A percentile compares a stretch with the other conserved stretches of the same genome.
These are phyloP conservation scores for Synaphobranchus kaupii DNA, from an alignment of 2,797 vertebrate species.

Conservation along the genomic window DNA sequence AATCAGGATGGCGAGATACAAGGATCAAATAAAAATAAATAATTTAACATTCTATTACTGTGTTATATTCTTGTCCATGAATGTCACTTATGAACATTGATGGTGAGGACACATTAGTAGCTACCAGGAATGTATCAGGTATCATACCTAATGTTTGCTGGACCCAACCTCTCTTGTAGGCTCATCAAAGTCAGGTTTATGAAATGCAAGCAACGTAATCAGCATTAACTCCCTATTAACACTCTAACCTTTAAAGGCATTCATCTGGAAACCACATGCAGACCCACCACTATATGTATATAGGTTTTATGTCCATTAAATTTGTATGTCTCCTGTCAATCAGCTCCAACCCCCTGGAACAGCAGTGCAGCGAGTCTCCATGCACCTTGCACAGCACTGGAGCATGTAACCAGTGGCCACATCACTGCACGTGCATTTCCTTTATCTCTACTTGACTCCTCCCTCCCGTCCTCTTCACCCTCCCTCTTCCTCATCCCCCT, in stretches of 20 bases:
- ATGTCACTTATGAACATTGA: not conserved
- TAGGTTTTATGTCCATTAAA: too few species aligned
- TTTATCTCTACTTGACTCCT: not conserved
- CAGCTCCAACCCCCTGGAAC: not conserved
- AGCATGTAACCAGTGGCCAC: too few species aligned
- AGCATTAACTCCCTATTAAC: not conserved
- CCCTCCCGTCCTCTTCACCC: not conserved
- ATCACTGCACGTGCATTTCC: too few species aligned
- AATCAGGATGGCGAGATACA: not conserved
- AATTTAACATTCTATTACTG: not conserved
- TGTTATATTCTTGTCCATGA: not conserved
- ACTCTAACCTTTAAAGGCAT: too few species aligned
- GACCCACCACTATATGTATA: too few species aligned
- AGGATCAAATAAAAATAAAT: constrained; percentile 6
- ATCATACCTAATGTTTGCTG: constrained; percentile 23
- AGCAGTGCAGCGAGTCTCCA: not conserved
- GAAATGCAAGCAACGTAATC: not conserved
- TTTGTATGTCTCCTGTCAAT: constrained; percentile 1
- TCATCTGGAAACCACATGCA: too few species aligned
- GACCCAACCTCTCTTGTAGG: not conserved
- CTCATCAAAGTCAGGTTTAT: not conserved
- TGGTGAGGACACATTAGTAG: not conserved
- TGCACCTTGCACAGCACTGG: not conserved
- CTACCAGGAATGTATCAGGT: not conserved
- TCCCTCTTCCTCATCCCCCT: not conserved